A percentile compares a stretch with the other conserved stretches of the same genome.
These are phyloP conservation scores for Porites rus DNA, from an alignment of 92 coral and sea anemone genomes.

Conservation along the genomic window DNA sequence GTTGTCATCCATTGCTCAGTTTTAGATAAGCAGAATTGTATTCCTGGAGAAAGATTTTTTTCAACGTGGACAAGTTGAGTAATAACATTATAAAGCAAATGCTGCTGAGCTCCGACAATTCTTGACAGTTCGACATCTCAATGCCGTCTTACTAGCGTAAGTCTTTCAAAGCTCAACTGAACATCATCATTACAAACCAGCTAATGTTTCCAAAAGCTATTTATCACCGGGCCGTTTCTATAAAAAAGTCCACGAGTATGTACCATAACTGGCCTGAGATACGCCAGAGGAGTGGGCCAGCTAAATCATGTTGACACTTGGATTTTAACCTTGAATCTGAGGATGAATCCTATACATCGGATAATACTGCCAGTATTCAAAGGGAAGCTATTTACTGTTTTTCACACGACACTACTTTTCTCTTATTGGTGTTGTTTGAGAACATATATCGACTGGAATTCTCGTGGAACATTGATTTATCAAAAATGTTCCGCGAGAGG, in stretches of 20 bases:
- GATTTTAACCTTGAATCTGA: background rate
- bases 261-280: too few species aligned
- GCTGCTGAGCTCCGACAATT: background rate
- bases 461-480: background rate
- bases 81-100: background rate
- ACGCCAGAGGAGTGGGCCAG: too few species aligned
- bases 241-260: too few species aligned
- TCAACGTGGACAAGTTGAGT: background rate
- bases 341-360: background rate
- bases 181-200: too few species aligned
- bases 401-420: background rate
- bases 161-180: background rate
- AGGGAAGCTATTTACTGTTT: background rate
- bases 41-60: background rate
- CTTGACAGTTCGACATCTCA: background rate
- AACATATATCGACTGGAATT: background rate
- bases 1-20: conserved; percentile 2
- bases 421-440: background rate
- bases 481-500: too few species aligned
- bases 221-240: too few species aligned
- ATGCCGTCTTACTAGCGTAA: background rate
- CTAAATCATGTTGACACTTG: too few species aligned
- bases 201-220: too few species aligned
- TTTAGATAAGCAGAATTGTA: conserved; percentile 4
- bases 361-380: background rate